Evolutionary conservation across 2,888 invertebrate genomes (phyloP).

Genomic region (Drosophila greeni): DNA sequence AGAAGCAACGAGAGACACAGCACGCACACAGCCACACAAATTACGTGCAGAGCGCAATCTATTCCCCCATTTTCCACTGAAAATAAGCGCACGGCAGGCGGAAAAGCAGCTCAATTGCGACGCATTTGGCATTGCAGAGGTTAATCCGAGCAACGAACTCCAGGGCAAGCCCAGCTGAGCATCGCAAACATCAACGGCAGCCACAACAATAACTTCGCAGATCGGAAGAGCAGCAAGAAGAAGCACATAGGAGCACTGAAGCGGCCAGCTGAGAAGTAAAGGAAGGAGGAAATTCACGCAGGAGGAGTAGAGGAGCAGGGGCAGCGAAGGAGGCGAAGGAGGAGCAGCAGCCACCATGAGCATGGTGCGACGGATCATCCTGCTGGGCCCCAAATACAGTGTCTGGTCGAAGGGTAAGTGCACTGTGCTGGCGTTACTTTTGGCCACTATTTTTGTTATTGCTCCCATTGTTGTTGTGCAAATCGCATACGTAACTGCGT

Average conservation of each 20-base stretch:
- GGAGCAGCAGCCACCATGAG: conserved; percentile 67
- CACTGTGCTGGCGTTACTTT: not conserved
- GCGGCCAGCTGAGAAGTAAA: conserved; percentile 31
- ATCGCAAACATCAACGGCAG: not conserved
- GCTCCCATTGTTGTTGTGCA: conserved; percentile 46
- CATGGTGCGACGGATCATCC: conserved; percentile 73
- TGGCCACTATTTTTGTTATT: not conserved
- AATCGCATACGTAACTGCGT: conserved; percentile 72
- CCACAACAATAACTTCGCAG: conserved; percentile 21
- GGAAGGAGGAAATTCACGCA: conserved; percentile 10
- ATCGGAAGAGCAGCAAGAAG: conserved; percentile 36
- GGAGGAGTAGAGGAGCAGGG: conserved; percentile 21
- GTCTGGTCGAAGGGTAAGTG: conserved; percentile 74
- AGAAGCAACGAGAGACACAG: conserved; percentile 25
- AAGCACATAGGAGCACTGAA: conserved; percentile 11
- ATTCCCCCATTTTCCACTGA: conserved; percentile 69
- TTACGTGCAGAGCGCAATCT: conserved; percentile 67
- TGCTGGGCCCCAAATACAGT: conserved; percentile 73
- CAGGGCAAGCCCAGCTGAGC: conserved; percentile 14
- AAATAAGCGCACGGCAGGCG: conserved; percentile 50
- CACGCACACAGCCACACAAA: conserved; percentile 53
- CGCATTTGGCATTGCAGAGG: conserved; percentile 33
- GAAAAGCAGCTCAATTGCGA: conserved; percentile 61
- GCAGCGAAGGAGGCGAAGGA: conserved; percentile 17
- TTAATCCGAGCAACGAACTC: conserved; percentile 24